Conservation (phyloP, 1,140 invertebrate genomes). For the Drosophila pruinosa region DNA sequence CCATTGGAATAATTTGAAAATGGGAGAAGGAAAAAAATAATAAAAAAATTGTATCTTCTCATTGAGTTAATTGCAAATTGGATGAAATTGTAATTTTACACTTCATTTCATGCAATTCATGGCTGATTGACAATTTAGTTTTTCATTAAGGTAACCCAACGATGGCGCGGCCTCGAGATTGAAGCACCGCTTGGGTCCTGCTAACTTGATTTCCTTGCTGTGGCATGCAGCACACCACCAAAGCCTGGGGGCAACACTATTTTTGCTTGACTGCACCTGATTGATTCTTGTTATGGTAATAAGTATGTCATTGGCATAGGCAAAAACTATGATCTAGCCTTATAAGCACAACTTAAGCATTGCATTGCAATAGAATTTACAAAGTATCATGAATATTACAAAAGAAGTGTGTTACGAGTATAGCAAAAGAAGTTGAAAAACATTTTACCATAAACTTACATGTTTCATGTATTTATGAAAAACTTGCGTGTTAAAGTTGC, state of each 20-base stretch:
- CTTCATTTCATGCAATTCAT: conserved; percentile 82
- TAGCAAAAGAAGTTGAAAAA: neutral
- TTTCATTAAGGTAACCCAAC: conserved; percentile 71
- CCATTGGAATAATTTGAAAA: conserved; percentile 80
- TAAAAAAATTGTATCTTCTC: conserved; percentile 68
- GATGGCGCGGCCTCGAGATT: neutral
- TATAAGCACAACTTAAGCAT: too few species aligned
- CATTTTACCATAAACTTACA: neutral
- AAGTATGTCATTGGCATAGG: neutral
- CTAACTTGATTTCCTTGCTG: conserved; percentile 13
- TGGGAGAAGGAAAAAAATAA: conserved; percentile 42
- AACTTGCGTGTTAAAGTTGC: conserved; percentile 12
- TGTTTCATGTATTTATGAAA: conserved; percentile 2
- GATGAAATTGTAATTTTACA: conserved; percentile 83
- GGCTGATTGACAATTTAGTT: conserved; percentile 83
- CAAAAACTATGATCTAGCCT: too few species aligned
- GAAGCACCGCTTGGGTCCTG: neutral
- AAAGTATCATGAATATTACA: neutral
- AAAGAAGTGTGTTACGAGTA: neutral
- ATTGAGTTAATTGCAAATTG: conserved; percentile 83
- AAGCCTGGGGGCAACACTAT: neutral
- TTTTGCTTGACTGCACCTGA: neutral
- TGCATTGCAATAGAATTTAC: too few species aligned
- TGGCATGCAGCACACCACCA: conserved; percentile 10
- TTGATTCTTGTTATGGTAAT: neutral